phyloP scores from a whole-genome alignment of 2,888 invertebrate species.

The Ryuthela nishihirai region DNA sequence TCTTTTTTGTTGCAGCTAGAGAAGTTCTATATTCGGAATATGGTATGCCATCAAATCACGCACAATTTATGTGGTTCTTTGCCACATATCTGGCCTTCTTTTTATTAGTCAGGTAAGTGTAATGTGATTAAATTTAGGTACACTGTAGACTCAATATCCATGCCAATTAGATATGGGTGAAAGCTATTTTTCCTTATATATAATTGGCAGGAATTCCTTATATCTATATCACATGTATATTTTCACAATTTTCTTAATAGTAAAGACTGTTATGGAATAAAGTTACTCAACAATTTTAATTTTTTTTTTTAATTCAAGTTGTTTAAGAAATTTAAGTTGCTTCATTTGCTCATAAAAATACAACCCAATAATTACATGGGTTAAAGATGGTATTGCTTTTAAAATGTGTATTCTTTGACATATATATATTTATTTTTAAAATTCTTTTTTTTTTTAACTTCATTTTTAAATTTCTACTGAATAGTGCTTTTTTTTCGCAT shows the following conservation, averaged over 20 bases:
- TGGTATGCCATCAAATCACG: slow-evolving; percentile 84
- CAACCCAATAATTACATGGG: not conserved
- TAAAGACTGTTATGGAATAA: too few relatives aligned
- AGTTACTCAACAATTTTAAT: too few relatives aligned
- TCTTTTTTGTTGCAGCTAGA: slow-evolving; percentile 53
- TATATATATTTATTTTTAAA: not conserved
- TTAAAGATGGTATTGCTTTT: not conserved
- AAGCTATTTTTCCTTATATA: too few relatives aligned
- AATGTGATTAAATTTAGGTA: too few relatives aligned
- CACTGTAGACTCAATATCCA: not conserved
- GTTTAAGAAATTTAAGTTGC: too few relatives aligned
- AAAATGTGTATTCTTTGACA: not conserved
- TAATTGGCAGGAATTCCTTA: too few relatives aligned
- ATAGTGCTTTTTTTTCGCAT: not conserved
- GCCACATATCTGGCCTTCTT: slow-evolving; percentile 78
- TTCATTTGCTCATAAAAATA: too few relatives aligned
- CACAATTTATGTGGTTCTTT: slow-evolving; percentile 90
- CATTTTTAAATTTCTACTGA: not conserved
- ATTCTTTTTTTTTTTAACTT: not conserved
- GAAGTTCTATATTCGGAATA: slow-evolving; percentile 56
- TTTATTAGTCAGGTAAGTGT: slow-evolving; percentile 72
- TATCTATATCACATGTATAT: not conserved
- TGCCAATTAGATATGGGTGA: too few relatives aligned
- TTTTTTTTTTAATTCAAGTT: too few relatives aligned
- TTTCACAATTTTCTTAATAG: too few relatives aligned